phyloP scores from a whole-genome alignment of 2,888 invertebrate genomes.

The Caradrina kadenii region DNA sequence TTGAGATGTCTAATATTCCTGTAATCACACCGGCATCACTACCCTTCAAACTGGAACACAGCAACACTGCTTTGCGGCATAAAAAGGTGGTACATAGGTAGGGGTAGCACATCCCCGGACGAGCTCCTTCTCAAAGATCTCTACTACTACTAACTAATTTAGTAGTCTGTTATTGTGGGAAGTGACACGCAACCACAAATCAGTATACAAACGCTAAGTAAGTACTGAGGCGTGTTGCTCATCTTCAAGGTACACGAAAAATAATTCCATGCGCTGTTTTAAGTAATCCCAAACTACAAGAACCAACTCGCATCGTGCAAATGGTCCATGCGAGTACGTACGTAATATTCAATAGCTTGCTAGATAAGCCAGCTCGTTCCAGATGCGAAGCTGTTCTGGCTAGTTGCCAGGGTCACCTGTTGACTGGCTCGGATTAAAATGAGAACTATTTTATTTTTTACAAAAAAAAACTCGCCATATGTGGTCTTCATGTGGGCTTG shows the following conservation, averaged over 20 bases:
- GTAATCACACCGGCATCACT: too few relatives aligned
- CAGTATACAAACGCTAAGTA: too few relatives aligned
- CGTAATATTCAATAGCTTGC: conserved; percentile 68
- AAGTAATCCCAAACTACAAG: not conserved
- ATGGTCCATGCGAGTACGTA: conserved; percentile 59
- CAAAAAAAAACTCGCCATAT: conserved; percentile 3
- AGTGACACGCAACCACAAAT: too few relatives aligned
- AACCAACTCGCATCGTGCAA: conserved; percentile 24
- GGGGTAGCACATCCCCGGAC: too few relatives aligned
- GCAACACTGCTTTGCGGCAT: too few relatives aligned
- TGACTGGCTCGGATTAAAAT: conserved; percentile 71
- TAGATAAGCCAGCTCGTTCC: conserved; percentile 66
- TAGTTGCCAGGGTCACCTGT: conserved; percentile 81
- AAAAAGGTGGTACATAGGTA: too few relatives aligned
- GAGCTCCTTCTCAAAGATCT: too few relatives aligned
- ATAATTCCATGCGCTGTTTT: not conserved
- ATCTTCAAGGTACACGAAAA: not conserved
- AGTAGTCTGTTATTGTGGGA: too few relatives aligned
- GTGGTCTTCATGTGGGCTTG: conserved; percentile 22
- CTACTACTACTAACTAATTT: too few relatives aligned
- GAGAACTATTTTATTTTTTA: conserved; percentile 59
- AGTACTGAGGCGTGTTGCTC: too few relatives aligned
- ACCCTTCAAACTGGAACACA: too few relatives aligned
- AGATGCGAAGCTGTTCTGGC: conserved; percentile 53
- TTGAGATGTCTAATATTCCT: too few relatives aligned